phyloP scores from a whole-genome alignment of 2,888 invertebrate species.

The Microctonus aethiopoides region DNA sequence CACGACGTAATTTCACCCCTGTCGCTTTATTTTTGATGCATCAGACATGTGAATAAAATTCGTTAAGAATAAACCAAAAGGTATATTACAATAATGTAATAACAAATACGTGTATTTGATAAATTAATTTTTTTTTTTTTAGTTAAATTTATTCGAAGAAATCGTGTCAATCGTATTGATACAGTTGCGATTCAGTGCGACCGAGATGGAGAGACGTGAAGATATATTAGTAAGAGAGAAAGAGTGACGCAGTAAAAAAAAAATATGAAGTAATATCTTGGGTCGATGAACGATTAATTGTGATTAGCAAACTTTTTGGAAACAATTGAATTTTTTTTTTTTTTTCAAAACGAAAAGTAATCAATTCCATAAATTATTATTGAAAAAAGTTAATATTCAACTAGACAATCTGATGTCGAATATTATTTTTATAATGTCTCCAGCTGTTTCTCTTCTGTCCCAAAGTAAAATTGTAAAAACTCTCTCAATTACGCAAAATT shows the following conservation, averaged over 20 bases:
- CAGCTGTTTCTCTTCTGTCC: slow-evolving; percentile 50
- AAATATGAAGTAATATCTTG: neutral
- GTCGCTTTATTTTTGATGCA: neutral
- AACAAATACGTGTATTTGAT: neutral
- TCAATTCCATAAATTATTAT: neutral
- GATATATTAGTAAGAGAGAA: neutral
- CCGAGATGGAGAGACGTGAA: neutral
- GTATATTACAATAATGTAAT: neutral
- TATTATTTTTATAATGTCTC: slow-evolving; percentile 51
- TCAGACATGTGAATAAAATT: neutral
- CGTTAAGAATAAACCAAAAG: neutral
- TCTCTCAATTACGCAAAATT: slow-evolving; percentile 58
- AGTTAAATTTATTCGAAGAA: neutral
- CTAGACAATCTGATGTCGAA: neutral
- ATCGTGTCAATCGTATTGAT: slow-evolving; percentile 15
- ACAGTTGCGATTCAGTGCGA: slow-evolving; percentile 15
- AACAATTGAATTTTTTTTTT: neutral
- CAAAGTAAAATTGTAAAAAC: slow-evolving; percentile 46
- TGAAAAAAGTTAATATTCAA: neutral
- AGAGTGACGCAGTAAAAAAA: neutral
- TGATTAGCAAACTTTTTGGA: neutral
- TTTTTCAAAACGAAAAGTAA: neutral
- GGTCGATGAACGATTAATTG: neutral
- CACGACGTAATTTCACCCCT: neutral
- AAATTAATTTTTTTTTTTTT: neutral